These are phyloP conservation scores for Odontamblyopus lacepedii DNA, from an alignment of 2,797 vertebrate species.

Conservation along the genomic window DNA sequence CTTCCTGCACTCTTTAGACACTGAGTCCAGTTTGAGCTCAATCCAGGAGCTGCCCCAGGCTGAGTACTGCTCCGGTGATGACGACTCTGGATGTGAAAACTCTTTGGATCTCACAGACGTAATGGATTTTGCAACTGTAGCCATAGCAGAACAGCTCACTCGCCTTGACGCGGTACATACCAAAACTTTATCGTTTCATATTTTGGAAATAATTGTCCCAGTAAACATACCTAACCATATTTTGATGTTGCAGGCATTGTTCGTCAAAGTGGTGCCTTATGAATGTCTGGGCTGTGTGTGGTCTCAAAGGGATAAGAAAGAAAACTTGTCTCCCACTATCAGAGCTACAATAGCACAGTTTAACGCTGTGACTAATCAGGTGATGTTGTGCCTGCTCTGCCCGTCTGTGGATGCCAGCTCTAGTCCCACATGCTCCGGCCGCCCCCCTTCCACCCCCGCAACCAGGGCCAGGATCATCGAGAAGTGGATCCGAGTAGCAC, in stretches of 20 bases:
- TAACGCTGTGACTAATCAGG: conserved; percentile 82
- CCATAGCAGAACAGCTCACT: conserved; percentile 84
- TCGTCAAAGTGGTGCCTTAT: conserved; percentile 77
- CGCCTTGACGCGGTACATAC: conserved; percentile 74
- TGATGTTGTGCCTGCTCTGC: conserved; percentile 81
- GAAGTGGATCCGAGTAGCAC: conserved; percentile 85
- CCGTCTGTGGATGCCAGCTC: conserved; percentile 44
- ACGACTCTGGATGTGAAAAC: conserved; percentile 60
- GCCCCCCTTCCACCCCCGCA: conserved; percentile 40
- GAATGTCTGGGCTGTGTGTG: conserved; percentile 88
- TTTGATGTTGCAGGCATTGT: conserved; percentile 76
- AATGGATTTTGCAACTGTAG: conserved; percentile 74
- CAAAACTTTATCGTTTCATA: neutral
- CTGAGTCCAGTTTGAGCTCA: conserved; percentile 15
- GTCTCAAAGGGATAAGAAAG: conserved; percentile 87
- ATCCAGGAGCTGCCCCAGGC: conserved; percentile 34
- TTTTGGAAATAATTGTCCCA: neutral
- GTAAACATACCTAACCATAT: neutral
- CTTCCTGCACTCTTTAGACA: conserved; percentile 36
- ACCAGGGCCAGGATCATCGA: conserved; percentile 82
- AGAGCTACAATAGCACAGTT: conserved; percentile 87
- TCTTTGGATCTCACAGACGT: conserved; percentile 55
- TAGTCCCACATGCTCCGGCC: conserved; percentile 58
- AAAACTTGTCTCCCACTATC: conserved; percentile 81
- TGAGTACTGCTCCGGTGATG: conserved; percentile 51